Evolutionary conservation across 2,888 invertebrate species (phyloP).

Genomic region (Zootermopsis nevadensis): DNA sequence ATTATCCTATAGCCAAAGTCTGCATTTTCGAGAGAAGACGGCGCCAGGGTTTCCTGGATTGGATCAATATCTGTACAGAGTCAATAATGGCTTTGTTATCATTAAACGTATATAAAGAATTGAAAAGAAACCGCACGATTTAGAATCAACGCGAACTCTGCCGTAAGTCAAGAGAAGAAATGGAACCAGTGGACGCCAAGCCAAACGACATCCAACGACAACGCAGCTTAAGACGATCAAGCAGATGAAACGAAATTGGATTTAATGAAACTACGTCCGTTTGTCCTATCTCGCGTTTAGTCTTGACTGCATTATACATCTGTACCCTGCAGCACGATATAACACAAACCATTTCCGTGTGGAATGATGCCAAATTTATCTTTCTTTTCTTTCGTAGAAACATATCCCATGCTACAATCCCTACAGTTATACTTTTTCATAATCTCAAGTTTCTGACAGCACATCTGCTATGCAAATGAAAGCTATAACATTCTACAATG

Average conservation of each 20-base stretch:
- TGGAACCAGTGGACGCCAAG: neutral
- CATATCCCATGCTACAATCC: neutral
- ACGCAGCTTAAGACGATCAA: neutral
- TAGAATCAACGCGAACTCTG: no score
- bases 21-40: no score
- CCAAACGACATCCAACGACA: neutral
- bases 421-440: slow-evolving; percentile 23
- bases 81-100: no score
- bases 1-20: no score
- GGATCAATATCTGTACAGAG: no score
- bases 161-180: no score
- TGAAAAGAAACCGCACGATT: no score
- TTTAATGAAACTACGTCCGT: neutral
- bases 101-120: no score
- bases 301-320: neutral
- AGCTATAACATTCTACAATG: neutral
- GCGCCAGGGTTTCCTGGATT: no score
- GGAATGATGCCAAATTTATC: slow-evolving; percentile 27
- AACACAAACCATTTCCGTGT: slow-evolving; percentile 14
- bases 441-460: slow-evolving; percentile 10
- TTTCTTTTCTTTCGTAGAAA: neutral
- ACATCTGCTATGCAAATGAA: slow-evolving; percentile 30
- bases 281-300: neutral
- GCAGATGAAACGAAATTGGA: neutral
- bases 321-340: neutral